Conservation (phyloP, 1,140 invertebrate species). For the Aphelinus atriplicis region DNA sequence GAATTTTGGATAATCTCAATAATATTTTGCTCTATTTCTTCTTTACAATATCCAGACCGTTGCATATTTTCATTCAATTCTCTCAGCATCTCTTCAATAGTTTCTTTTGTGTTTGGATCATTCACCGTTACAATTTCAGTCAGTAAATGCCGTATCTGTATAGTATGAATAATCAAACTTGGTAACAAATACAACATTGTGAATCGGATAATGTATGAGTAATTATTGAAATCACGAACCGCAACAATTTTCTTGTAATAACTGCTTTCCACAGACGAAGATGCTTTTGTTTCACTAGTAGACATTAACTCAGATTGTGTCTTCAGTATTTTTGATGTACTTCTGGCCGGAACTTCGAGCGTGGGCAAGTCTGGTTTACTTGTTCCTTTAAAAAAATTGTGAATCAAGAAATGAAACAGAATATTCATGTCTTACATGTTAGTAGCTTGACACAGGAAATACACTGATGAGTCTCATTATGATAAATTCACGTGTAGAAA, state of each 20-base stretch:
- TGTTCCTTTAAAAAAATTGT: not conserved
- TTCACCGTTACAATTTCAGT: slow-evolving; percentile 2
- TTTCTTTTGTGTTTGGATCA: slow-evolving; percentile 1
- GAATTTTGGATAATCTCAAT: slow-evolving; percentile 5
- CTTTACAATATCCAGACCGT: not conserved
- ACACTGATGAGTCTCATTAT: too few relatives aligned
- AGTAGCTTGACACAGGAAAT: too few relatives aligned
- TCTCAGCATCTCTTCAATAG: slow-evolving; percentile 22
- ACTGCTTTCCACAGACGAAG: not conserved
- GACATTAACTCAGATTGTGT: not conserved
- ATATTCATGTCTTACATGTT: too few relatives aligned
- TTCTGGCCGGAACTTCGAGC: not conserved
- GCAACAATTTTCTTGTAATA: slow-evolving; percentile 22
- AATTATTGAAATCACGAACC: slow-evolving; percentile 1
- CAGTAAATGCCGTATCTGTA: slow-evolving; percentile 21
- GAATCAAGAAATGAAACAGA: too few relatives aligned
- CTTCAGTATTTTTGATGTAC: not conserved
- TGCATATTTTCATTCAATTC: slow-evolving; percentile 18
- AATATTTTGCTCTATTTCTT: slow-evolving; percentile 39
- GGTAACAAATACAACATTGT: not conserved
- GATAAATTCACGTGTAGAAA: too few relatives aligned
- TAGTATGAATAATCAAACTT: not conserved
- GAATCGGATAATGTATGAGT: not conserved
- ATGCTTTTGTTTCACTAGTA: not conserved
- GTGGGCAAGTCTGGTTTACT: not conserved